Percentiles rank a stretch among this genome's conserved stretches.
These are phyloP conservation scores for Auanema freiburgensis DNA, from an alignment of 2,888 invertebrate genomes.

Conservation along the genomic window DNA sequence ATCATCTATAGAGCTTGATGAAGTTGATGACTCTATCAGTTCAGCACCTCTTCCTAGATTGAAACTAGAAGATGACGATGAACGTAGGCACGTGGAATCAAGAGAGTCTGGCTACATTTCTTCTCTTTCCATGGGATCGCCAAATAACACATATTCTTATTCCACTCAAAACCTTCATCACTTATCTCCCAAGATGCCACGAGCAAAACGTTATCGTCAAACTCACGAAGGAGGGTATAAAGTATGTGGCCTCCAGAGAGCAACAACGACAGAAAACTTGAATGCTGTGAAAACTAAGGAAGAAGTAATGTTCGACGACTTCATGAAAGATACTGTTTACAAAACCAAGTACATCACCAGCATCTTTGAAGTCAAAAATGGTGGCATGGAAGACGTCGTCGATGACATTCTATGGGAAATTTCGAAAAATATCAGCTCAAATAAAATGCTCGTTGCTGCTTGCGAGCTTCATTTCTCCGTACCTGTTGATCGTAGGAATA, in stretches of 20 bases:
- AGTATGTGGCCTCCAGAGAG: background rate
- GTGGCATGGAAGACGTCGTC: conserved; percentile 31
- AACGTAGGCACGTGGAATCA: no score
- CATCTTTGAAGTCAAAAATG: conserved; percentile 53
- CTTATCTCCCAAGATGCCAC: no score
- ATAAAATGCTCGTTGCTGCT: conserved; percentile 54
- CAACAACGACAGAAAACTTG: background rate
- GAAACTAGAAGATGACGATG: no score
- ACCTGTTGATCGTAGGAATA: conserved; percentile 42
- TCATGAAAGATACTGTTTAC: conserved; percentile 35
- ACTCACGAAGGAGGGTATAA: background rate
- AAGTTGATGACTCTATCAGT: no score
- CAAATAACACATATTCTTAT: no score
- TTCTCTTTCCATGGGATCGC: no score
- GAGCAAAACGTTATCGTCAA: no score
- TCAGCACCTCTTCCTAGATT: no score
- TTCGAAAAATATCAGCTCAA: conserved; percentile 48
- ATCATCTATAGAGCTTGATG: no score
- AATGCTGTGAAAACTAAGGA: conserved; percentile 5
- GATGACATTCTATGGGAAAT: conserved; percentile 49
- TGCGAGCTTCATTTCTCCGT: conserved; percentile 62
- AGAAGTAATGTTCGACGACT: conserved; percentile 24
- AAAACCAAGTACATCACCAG: conserved; percentile 58
- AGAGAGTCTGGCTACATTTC: no score
- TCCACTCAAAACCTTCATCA: no score